Base-by-base conservation (phyloP, 2,797 vertebrate species). In the Pipistrellus pygmaeus region DNA sequence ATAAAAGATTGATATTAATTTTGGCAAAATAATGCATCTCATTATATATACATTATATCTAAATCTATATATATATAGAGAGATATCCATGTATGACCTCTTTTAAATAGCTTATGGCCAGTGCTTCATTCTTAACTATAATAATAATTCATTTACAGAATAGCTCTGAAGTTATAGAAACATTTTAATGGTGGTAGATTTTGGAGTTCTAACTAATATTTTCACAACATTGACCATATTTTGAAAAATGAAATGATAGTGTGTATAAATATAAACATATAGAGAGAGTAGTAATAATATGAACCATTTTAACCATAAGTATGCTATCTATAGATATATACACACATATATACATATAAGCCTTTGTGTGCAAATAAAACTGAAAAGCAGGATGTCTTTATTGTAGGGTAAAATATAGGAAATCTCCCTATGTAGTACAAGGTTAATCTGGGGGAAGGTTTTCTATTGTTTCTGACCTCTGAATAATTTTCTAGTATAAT, bases 401-500 rank as follows among this genome's bases (percentile, higher is more conserved):
- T 81, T 69, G 69, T 44, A 57, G 2, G 14, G 3, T 51, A 76
- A 21, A 25, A 48, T 62, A 78, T 14, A 84, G 17, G 15, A 77
- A 88, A 88, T 72, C 18, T 90, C 8, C 96, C 32, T 85, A 3
- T 77, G 15, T 35, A 76, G 25, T 17, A 78, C 44, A 78, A 84
- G 27, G 20, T 86, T 92, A 94, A 89, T 57, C 20, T 73, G 66
- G 14, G 38, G 17, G 3, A 90, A 88, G 80, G 12, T 57, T 76
- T 95, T 38, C 27, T 41, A 4, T 51, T 75, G 76, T 68, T 64
- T 96, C 82, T 95, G 90, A 96, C 85, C 90, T 94, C 87, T 93
- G 76, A 77, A n/a, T 55, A 82, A 88, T 87, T 81, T 96, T 71
- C 32, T 91, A 71, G 41, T 85, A 73, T n/a, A 78, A 96, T 93